Percentiles rank a stretch among this genome's conserved stretches.
Evolutionary conservation across 2,113 vertebrate species (phyloP).

Genomic region (Pitta sordida): DNA sequence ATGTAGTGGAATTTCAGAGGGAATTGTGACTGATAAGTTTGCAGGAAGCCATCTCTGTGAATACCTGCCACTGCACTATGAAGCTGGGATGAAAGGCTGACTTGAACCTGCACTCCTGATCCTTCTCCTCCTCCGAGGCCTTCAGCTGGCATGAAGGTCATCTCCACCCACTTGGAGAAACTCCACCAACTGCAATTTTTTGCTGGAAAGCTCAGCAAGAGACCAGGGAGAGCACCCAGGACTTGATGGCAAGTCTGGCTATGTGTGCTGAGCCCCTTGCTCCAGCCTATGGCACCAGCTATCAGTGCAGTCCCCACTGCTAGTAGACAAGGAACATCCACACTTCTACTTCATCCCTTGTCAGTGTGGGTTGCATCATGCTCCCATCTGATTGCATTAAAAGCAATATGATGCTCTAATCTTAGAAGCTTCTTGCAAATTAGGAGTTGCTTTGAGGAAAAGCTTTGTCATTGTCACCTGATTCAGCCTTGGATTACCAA

Average conservation of each 20-base stretch:
- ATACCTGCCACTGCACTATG: not conserved
- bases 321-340: not conserved
- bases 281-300: fast-evolving
- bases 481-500: not conserved
- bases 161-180: not conserved
- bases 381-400: not conserved
- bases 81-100: not conserved
- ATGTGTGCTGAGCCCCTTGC: not conserved
- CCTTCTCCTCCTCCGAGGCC: not conserved
- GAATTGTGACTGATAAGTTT: not conserved
- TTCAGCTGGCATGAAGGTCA: not conserved
- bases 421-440: not conserved
- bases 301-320: not conserved
- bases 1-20: not conserved
- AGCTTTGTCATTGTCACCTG: not conserved
- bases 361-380: not conserved
- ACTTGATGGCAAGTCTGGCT: not conserved
- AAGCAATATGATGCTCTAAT: not conserved
- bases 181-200: not conserved
- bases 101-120: not conserved
- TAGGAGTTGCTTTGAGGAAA: not conserved
- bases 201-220: not conserved
- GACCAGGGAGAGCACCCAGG: not conserved
- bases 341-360: not conserved
- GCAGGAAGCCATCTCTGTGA: not conserved